phyloP scores from a whole-genome alignment of 2,888 invertebrate genomes.

The Tryphoninae sp. region DNA sequence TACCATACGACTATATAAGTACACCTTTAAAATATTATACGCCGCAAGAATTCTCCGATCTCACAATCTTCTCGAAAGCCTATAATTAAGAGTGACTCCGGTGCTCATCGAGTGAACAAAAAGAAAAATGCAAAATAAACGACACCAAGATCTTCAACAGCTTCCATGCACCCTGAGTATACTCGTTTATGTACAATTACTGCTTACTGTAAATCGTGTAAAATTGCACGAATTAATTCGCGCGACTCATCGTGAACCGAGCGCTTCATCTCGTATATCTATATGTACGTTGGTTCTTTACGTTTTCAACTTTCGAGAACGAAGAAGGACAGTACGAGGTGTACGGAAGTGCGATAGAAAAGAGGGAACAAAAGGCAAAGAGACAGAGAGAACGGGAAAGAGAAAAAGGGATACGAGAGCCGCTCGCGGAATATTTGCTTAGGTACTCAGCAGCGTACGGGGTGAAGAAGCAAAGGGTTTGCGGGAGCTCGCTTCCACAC shows the following conservation, averaged over 20 bases:
- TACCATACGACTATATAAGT: constrained; percentile 10
- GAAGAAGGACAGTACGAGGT: constrained; percentile 9
- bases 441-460: constrained; percentile 50
- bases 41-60: constrained; percentile 16
- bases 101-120: background rate
- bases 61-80: constrained; percentile 24
- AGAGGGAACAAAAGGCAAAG: constrained; percentile 39
- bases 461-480: constrained; percentile 29
- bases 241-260: constrained; percentile 33
- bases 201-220: background rate
- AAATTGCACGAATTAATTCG: constrained; percentile 40
- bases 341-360: constrained; percentile 17
- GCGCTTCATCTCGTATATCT: constrained; percentile 5
- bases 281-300: constrained; percentile 19
- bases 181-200: constrained; percentile 1
- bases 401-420: constrained; percentile 22
- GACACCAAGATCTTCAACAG: constrained; percentile 1
- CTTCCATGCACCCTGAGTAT: background rate
- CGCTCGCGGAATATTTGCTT: constrained; percentile 57
- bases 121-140: background rate
- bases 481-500: constrained; percentile 55
- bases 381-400: constrained; percentile 4
- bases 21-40: constrained; percentile 12
- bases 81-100: constrained; percentile 33
- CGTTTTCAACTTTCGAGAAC: constrained; percentile 32